Conservation (phyloP, 2,888 invertebrate genomes). For the Andrena marginata region DNA sequence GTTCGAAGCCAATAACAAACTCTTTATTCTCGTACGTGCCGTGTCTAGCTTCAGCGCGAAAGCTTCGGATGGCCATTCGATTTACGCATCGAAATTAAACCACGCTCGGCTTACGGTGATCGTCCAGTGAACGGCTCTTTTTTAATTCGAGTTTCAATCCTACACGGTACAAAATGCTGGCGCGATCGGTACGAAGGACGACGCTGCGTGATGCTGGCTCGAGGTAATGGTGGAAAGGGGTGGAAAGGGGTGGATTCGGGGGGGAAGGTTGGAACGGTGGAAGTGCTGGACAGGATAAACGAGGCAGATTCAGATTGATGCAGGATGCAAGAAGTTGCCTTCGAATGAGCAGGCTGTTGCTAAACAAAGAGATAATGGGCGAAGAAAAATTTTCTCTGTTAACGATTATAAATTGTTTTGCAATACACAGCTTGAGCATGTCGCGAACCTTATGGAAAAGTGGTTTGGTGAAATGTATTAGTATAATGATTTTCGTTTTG, state of each 20-base stretch:
- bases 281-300: constrained; percentile 48
- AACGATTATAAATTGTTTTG: constrained; percentile 45
- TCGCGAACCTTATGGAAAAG: background rate
- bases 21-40: constrained; percentile 49
- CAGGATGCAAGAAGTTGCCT: constrained; percentile 61
- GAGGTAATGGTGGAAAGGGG: constrained; percentile 23
- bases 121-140: constrained; percentile 57
- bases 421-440: background rate
- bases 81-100: constrained; percentile 75
- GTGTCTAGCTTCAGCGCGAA: constrained; percentile 42
- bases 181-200: constrained; percentile 55
- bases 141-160: constrained; percentile 55
- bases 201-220: constrained; percentile 37
- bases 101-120: constrained; percentile 63
- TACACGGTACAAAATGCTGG: constrained; percentile 38
- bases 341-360: constrained; percentile 30
- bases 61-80: constrained; percentile 58
- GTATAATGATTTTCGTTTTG: too few species aligned
- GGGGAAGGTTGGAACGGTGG: constrained; percentile 9
- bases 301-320: constrained; percentile 67
- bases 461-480: background rate
- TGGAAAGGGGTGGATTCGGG: constrained; percentile 43
- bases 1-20: constrained; percentile 50
- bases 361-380: constrained; percentile 38
- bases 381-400: constrained; percentile 33